These are phyloP conservation scores for Siniperca obscura DNA, from an alignment of 2,797 vertebrate species.

Conservation along the genomic window DNA sequence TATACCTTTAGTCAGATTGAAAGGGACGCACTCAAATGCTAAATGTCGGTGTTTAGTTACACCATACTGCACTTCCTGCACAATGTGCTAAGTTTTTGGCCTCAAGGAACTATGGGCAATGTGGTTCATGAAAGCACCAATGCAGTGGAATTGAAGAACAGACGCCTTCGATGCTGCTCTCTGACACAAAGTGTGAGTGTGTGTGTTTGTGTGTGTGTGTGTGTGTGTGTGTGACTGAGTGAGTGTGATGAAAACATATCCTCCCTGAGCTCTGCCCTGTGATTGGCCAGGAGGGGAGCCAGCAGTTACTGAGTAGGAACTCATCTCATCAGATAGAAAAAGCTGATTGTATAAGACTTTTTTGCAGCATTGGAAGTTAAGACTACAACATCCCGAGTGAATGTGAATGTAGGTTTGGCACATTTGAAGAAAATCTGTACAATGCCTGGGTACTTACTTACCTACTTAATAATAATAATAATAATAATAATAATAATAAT, in stretches of 20 bases:
- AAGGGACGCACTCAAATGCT: constrained; percentile 28
- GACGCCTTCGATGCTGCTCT: constrained; percentile 14
- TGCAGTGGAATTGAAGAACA: constrained; percentile 42
- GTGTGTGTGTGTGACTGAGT: constrained; percentile 1
- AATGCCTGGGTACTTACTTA: constrained; percentile 74
- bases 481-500: constrained; percentile 71
- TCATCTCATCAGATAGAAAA: constrained; percentile 83
- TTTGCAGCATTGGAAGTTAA: constrained; percentile 90
- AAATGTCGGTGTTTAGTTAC: not conserved
- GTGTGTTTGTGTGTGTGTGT: too few species aligned
- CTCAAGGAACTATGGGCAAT: constrained; percentile 49
- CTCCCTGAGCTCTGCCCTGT: constrained; percentile 66
- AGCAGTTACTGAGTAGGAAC: constrained; percentile 46
- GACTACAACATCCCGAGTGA: constrained; percentile 79
- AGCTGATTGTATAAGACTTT: constrained; percentile 95
- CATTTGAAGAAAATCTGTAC: constrained; percentile 90
- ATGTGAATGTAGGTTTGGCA: constrained; percentile 93
- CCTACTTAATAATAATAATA: constrained; percentile 63
- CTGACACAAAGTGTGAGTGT: not conserved
- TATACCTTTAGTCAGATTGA: constrained; percentile 24
- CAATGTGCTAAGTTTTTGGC: constrained; percentile 49
- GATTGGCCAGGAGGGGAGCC: constrained; percentile 58
- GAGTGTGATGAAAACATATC: constrained; percentile 39
- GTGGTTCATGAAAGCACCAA: constrained; percentile 66
- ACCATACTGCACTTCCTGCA: constrained; percentile 22